Evolutionary conservation across 2,113 vertebrate species (phyloP).

Genomic region (Butorides virescens): DNA sequence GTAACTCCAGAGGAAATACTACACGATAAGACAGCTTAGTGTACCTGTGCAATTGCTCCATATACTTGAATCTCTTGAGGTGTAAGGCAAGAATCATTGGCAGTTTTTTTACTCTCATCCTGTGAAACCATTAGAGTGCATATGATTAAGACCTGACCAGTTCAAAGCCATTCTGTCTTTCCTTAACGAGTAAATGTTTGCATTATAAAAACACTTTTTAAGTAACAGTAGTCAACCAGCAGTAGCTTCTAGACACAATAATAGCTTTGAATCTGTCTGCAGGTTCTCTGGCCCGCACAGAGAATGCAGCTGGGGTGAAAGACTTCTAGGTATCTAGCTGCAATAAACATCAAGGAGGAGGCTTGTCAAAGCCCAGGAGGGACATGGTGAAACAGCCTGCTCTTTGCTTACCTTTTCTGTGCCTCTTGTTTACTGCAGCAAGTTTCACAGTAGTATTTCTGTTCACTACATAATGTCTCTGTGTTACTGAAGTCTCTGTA

Average conservation of each 20-base stretch:
- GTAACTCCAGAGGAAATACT: constrained; percentile 92
- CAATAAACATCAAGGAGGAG: background rate
- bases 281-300: background rate
- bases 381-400: background rate
- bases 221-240: background rate
- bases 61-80: constrained; percentile 96
- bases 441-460: constrained; percentile 97
- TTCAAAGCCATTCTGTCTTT: background rate
- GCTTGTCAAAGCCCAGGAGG: background rate
- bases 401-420: constrained; percentile 87
- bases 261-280: background rate
- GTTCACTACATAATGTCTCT: constrained; percentile 95
- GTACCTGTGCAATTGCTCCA: constrained; percentile 96
- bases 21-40: constrained; percentile 96
- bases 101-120: constrained; percentile 96
- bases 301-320: background rate
- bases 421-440: constrained; percentile 99
- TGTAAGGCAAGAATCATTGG: constrained; percentile 98
- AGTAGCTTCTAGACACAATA: background rate
- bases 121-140: constrained; percentile 40
- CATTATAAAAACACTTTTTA: background rate
- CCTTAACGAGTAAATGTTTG: background rate
- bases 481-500: constrained; percentile 98
- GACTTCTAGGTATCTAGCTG: background rate
- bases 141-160: background rate